These are phyloP conservation scores for Diceros bicornis DNA, from an alignment of 2,797 vertebrate genomes.

Conservation along the genomic window DNA sequence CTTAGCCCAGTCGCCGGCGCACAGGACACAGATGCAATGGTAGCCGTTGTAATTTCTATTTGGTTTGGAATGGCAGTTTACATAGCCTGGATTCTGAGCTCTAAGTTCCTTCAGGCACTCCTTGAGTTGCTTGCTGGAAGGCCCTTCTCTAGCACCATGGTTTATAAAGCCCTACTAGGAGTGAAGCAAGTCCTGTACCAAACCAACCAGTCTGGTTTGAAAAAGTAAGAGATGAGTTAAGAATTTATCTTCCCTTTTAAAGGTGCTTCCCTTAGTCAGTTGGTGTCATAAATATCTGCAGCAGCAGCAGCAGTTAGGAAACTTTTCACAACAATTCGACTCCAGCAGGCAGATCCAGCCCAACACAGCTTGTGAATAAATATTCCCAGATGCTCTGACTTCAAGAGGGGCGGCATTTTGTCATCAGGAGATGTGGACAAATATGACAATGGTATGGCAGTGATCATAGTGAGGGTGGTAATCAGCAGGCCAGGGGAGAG, in stretches of 20 bases:
- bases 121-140: neutral
- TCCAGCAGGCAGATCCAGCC: conserved; percentile 65
- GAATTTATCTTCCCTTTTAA: neutral
- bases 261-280: neutral
- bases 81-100: neutral
- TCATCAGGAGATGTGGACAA: conserved; percentile 84
- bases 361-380: conserved; percentile 77
- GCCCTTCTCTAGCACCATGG: neutral
- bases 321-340: neutral
- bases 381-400: conserved; percentile 89
- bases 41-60: neutral
- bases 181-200: neutral
- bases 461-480: conserved; percentile 53
- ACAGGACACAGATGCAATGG: neutral
- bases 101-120: neutral
- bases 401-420: conserved; percentile 83
- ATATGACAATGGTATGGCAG: conserved; percentile 83
- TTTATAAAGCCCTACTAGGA: neutral
- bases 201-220: neutral
- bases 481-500: neutral
- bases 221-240: neutral
- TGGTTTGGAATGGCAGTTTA: neutral
- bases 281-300: neutral
- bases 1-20: neutral
- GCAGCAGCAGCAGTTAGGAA: neutral